Evolutionary conservation across 2,797 vertebrate genomes (phyloP).

Genomic region (Macropodus opercularis): DNA sequence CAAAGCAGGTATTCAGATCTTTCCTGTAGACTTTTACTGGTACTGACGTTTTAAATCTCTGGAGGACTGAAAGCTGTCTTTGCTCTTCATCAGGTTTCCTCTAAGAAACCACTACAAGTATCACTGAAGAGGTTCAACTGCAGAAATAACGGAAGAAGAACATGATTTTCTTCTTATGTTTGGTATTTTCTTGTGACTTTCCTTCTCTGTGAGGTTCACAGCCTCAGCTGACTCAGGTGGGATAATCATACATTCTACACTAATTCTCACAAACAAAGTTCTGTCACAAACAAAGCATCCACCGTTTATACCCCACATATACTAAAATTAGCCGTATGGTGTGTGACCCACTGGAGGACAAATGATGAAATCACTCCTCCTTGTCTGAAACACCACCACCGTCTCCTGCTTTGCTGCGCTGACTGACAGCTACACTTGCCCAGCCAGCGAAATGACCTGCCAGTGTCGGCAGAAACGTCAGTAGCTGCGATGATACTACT

Average conservation of each 20-base stretch:
- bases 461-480: conserved; percentile 66
- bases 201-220: conserved; percentile 26
- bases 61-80: conserved; percentile 40
- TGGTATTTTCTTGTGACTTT: conserved; percentile 30
- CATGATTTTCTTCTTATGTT: conserved; percentile 28
- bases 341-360: conserved; percentile 63
- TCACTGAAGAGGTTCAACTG: conserved; percentile 43
- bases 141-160: conserved; percentile 52
- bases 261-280: conserved; percentile 60
- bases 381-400: conserved; percentile 73
- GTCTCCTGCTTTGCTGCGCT: conserved; percentile 74
- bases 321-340: conserved; percentile 72
- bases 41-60: conserved; percentile 48
- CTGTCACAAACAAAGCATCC: conserved; percentile 49
- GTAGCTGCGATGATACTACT: conserved; percentile 72
- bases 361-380: conserved; percentile 71
- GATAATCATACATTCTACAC: conserved; percentile 33
- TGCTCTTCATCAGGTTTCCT: conserved; percentile 49
- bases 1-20: conserved; percentile 21
- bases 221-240: conserved; percentile 18
- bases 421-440: conserved; percentile 77
- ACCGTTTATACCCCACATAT: conserved; percentile 65
- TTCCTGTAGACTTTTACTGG: conserved; percentile 13
- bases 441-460: conserved; percentile 37
- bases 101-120: conserved; percentile 32